Evolutionary conservation across 2,888 invertebrate species (phyloP), one percentile per base, ranked within the genome.

Genomic region (Plebejus melissa): DNA sequence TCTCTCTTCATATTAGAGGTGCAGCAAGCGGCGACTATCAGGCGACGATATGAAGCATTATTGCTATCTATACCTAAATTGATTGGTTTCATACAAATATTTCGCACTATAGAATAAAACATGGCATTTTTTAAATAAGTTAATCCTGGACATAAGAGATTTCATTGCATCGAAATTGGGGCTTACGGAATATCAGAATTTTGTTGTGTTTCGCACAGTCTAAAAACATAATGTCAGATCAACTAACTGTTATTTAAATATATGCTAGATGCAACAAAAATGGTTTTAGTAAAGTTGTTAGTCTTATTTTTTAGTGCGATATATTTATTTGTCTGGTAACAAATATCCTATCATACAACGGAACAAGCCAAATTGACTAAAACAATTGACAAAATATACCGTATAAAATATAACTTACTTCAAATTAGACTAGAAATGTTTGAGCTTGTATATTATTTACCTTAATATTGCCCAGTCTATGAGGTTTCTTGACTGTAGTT

Each of bases 361-460:
- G 32, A 65, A 65, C 65, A 65, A 65, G 65, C 28, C 16, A 36
- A 65, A 65, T 65, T 65, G 65, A 65, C 65, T 13, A 65, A 65
- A 11, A 32, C 6, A 65, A 65, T 65, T 65, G 65, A 65, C 65
- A 65, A 65, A 36, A 32, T 32, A 60, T 60, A 60, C 22, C 11
- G 65, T 65, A 65, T 13, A 32, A 32, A 65, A 65, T 65, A 65
- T 65, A 65, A 65, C 32, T 65, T 65, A 65, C 28, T 65, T 16
- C 32, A 65, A 65, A 65, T 65, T 65, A 65, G 65, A 65, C 65
- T 65, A 65, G 65, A 65, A 65, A 22, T 28, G 65, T 65, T 65
- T 65, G 65, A 36, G 32, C 65, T 65, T 65, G 65, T 65, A 65
- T 32, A 65, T 65, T 22, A 22, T 0, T 60, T 60, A 60, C 32